phyloP scores from a whole-genome alignment of 2,113 vertebrate species.

The Tiliqua scincoides region DNA sequence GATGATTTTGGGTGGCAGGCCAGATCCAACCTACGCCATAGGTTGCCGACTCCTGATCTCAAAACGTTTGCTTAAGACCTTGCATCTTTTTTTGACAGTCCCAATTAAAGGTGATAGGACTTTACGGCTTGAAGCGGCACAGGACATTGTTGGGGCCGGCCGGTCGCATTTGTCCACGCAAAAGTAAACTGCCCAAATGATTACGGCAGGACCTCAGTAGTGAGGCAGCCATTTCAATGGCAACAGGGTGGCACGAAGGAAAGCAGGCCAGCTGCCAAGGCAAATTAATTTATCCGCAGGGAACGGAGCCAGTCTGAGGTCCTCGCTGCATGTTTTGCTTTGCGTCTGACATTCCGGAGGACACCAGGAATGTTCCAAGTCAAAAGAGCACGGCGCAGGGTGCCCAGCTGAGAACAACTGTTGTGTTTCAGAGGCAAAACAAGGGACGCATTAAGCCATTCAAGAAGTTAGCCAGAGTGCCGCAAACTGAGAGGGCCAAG shows the following conservation, averaged over 20 bases:
- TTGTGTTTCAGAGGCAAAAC: not conserved
- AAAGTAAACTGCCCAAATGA: not conserved
- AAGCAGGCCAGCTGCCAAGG: conserved; percentile 69
- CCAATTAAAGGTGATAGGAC: too few species aligned
- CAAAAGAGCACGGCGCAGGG: not conserved
- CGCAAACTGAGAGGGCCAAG: not conserved
- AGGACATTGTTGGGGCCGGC: not conserved
- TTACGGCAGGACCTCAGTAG: not conserved
- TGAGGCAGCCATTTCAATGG: conserved; percentile 17
- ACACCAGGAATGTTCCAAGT: conserved; percentile 24
- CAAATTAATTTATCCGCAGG: conserved; percentile 68
- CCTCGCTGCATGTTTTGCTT: not conserved
- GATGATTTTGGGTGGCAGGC: too few species aligned
- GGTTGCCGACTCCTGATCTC: too few species aligned
- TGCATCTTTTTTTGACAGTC: too few species aligned
- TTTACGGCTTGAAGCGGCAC: too few species aligned
- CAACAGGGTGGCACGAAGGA: conserved; percentile 40
- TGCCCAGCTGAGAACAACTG: conserved; percentile 9
- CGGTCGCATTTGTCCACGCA: not conserved
- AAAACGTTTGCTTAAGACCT: too few species aligned
- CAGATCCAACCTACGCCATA: too few species aligned
- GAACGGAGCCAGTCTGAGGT: not conserved
- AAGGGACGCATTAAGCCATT: not conserved
- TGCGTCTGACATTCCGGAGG: conserved; percentile 23
- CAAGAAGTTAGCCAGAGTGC: not conserved